Conservation (phyloP, 2,113 vertebrate genomes). For the Phoxinus phoxinus region DNA sequence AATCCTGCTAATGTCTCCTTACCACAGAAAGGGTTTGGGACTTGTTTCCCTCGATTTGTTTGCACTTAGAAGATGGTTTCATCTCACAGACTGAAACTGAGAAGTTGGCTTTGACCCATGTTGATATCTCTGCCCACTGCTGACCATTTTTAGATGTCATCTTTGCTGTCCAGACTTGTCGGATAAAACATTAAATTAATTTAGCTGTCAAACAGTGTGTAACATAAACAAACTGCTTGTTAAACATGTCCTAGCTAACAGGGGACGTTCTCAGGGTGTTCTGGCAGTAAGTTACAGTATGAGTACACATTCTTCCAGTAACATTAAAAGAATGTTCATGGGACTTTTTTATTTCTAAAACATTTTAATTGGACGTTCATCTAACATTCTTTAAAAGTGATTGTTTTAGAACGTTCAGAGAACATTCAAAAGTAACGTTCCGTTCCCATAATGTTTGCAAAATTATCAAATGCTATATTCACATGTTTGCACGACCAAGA, state of each 20-base stretch:
- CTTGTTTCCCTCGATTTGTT: background rate
- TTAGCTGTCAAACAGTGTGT: background rate
- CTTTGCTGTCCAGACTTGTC: slow-evolving; percentile 22
- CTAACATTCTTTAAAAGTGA: too few species aligned
- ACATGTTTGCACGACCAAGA: too few species aligned
- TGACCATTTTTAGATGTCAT: slow-evolving; percentile 22
- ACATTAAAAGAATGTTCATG: too few species aligned
- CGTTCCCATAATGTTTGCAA: too few species aligned
- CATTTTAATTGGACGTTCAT: too few species aligned
- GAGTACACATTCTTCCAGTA: too few species aligned
- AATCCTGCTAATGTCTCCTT: background rate
- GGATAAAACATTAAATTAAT: background rate
- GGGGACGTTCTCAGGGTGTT: too few species aligned
- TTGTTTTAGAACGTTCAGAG: too few species aligned
- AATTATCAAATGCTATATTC: too few species aligned
- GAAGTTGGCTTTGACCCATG: slow-evolving; percentile 44
- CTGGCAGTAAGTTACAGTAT: too few species aligned
- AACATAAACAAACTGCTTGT: background rate
- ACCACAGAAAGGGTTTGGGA: slow-evolving; percentile 39
- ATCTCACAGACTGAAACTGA: slow-evolving; percentile 49
- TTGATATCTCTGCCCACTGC: slow-evolving; percentile 44
- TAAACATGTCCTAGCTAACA: background rate
- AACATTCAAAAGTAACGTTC: too few species aligned
- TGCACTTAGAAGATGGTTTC: slow-evolving; percentile 15
- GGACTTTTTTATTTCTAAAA: too few species aligned